phyloP scores from a whole-genome alignment of 2,797 vertebrate species.

The Gallinago solitaria region DNA sequence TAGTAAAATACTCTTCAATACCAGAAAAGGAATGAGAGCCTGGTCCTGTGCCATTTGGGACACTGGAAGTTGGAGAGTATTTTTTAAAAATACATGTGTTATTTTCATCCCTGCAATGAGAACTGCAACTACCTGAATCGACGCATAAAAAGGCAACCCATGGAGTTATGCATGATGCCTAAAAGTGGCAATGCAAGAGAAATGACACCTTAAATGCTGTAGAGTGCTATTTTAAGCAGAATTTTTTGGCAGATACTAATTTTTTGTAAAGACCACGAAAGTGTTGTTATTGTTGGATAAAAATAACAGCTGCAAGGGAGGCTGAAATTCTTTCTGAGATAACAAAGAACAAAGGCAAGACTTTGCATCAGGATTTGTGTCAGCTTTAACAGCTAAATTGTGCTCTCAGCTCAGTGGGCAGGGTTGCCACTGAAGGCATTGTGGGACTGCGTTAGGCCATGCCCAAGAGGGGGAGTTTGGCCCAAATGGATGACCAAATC shows the following conservation, averaged over 20 bases:
- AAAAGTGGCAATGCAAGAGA: background rate
- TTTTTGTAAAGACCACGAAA: slow-evolving; percentile 23
- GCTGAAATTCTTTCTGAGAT: slow-evolving; percentile 25
- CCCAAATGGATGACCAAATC: background rate
- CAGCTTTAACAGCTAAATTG: slow-evolving; percentile 34
- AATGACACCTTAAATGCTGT: background rate
- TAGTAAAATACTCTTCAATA: background rate
- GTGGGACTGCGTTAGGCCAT: background rate
- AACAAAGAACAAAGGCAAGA: slow-evolving; percentile 38
- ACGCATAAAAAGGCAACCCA: background rate
- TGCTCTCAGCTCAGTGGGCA: slow-evolving; percentile 12
- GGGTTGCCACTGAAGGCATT: background rate
- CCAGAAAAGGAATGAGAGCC: background rate
- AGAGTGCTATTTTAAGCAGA: background rate
- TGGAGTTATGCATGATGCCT: background rate
- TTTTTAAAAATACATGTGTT: background rate
- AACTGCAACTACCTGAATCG: background rate
- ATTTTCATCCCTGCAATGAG: background rate
- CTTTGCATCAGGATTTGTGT: slow-evolving; percentile 23
- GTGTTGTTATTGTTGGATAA: slow-evolving; percentile 29
- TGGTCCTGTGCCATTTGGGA: background rate
- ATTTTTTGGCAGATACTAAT: background rate
- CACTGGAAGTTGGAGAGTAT: background rate
- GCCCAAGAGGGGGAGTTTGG: background rate
- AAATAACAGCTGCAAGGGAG: slow-evolving; percentile 52